Base-by-base conservation (phyloP, 2,113 vertebrate species). In the Gnathonemus longibarbis region DNA sequence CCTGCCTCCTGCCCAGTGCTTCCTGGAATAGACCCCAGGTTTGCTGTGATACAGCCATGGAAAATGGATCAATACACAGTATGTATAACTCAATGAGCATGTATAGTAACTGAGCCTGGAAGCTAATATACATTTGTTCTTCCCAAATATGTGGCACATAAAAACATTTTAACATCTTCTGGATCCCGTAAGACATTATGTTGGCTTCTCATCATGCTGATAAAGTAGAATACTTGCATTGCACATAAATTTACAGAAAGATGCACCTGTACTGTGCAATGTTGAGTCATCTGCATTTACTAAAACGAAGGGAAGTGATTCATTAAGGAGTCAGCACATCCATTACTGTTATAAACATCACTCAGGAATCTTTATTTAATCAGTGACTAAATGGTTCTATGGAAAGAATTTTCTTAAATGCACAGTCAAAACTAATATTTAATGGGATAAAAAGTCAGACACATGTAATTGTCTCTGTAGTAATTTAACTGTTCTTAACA, bases 151-250 rank as follows among this genome's bases (percentile, higher is more conserved):
- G 45, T 11, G 21, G 39, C 21, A 48, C 83, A 46, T 52, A 90
- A 89, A 58, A 88, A 77, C 46, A 84, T 91, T 88, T 92, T 89
- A 86, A 88, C 91, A 87, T 89, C 87, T 86, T 89, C 80, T 83
- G 52, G 45, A 31, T 85, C n/a, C 46, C 46, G 10, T 85, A 85
- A 85, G 48, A 77, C 7, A 85, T 27, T 49, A 48, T n/a, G 24
- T 5, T 1, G 11, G 48, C 84, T 50, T 49, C 24, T 48, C 13
- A 50, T 49, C n/a, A 42, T 35, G n/a, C 24, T 86, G 48, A 80
- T 48, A 27, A 15, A 49, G 24, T 27, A 17, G 31, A 27, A 86
- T 13, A 86, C 48, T n/a, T 24, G 4, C 46, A 11, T 49, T 86
- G 10, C 45, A 35, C 85, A 87, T 87, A n/a, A 27, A 52, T 52